Base-by-base conservation (phyloP, 2,888 invertebrate species). In the Pterostichus madidus region DNA sequence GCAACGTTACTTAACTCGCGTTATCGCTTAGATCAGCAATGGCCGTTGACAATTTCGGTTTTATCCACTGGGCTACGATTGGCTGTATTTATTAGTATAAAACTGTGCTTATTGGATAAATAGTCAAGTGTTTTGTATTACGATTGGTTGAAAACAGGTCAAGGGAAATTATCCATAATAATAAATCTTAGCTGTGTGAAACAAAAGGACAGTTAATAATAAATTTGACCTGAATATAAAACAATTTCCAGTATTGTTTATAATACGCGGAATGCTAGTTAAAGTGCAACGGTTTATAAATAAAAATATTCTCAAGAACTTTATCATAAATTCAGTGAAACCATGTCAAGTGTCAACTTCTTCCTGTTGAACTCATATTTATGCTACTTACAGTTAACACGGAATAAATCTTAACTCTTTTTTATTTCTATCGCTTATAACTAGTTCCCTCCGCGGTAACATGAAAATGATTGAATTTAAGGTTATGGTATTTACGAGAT, bases 241-340 rank as follows among this genome's bases (percentile, higher is more conserved):
- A 7, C 13, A 64, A 35, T 64, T 64, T 35, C 35, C 64, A 64
- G 32, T 64, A 64, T 64, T 64, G 64, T 64, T 64, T 64, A 11
- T 64, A 6, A 35, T 24, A 64, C 32, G 64, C 24, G 24, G 24
- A 24, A 24, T 24, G 24, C 24, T 24, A 24, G 24, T 24, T 24
- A 24, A 11, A 64, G 35, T 64, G 31, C 64, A 64, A 64, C 64
- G 64, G 64, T 64, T 31, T 31, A 31, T 31, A 59, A 11, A 64
- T 64, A 6, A 31, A 64, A 64, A 64, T 64, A 64, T 39, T 64
- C 64, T 13, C 64, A 64, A 35, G 32, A 64, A 64, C 35, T 17
- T 71, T 11, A 71, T 71, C 17, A 71, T 71, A 71, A 71, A 56
- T 56, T 17, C 31, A 56, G 17, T 17, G 17, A 56, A 71, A 71